Conservation (phyloP, 30 jellyfish, hydroid and myxozoan genomes). For the Chrysaora quinquecirrha region DNA sequence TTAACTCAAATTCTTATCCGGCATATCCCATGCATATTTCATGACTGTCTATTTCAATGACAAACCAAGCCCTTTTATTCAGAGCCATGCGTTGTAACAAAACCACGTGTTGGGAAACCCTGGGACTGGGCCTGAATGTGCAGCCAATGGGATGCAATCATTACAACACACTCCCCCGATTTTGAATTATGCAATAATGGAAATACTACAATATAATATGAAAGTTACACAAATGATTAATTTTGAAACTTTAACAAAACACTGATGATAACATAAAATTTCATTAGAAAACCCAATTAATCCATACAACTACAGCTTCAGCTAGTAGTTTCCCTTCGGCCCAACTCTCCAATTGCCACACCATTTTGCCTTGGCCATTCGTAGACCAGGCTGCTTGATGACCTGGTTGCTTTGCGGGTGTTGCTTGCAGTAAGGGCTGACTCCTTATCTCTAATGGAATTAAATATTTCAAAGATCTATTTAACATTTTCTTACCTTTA, state of each 20-base stretch:
- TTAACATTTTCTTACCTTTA: conserved; percentile 23
- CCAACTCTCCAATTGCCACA: conserved; percentile 31
- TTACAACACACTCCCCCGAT: conserved; percentile 40
- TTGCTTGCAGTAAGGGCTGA: background rate
- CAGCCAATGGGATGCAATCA: no score
- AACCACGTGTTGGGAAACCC: no score
- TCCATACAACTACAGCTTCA: no score
- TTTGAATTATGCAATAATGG: background rate
- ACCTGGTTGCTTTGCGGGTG: conserved; percentile 4
- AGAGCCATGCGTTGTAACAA: no score
- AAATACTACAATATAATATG: background rate
- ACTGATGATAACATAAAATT: background rate
- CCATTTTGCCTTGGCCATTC: conserved; percentile 34
- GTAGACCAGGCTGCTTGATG: background rate
- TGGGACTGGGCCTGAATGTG: no score
- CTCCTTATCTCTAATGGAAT: conserved; percentile 31
- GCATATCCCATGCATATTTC: no score
- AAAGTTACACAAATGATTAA: background rate
- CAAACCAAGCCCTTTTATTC: no score
- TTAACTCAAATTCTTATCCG: no score
- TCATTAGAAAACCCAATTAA: background rate
- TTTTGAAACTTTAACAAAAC: background rate
- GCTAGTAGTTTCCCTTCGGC: conserved; percentile 22
- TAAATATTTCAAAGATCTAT: conserved; percentile 37
- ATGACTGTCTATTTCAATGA: no score